A percentile compares a stretch with the other conserved stretches of the same genome.
Conservation (phyloP, 2,113 vertebrate genomes). For the Gasterosteus aculeatus region DNA sequence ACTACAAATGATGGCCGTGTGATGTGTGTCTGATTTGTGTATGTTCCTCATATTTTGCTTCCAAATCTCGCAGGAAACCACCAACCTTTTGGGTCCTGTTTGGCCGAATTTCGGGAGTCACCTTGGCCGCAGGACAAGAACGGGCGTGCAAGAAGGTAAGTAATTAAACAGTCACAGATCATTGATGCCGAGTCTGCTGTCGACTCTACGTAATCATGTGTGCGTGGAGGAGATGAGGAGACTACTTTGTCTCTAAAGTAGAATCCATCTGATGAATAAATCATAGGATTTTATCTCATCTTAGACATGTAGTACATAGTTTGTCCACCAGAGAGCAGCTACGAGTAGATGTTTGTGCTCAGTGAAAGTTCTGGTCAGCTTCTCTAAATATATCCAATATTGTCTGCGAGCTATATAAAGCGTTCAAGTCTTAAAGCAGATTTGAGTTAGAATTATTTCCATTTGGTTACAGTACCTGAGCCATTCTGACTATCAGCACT, state of each 20-base stretch:
- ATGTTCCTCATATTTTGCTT: background rate
- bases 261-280: background rate
- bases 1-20: background rate
- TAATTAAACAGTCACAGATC: background rate
- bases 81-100: background rate
- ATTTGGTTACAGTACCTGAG: background rate
- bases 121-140: background rate
- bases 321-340: background rate
- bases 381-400: background rate
- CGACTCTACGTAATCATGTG: background rate
- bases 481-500: background rate
- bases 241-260: background rate
- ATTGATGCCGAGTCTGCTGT: background rate
- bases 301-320: background rate
- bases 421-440: background rate
- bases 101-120: background rate
- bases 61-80: constrained; percentile 10
- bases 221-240: background rate
- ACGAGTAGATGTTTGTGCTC: background rate
- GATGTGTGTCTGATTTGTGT: background rate
- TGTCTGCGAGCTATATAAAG: background rate
- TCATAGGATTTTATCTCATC: background rate
- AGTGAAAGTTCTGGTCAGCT: background rate
- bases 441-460: background rate
- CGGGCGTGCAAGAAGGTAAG: constrained; percentile 3